Conservation (phyloP, 2,113 vertebrate genomes). For the Setophaga petechia region DNA sequence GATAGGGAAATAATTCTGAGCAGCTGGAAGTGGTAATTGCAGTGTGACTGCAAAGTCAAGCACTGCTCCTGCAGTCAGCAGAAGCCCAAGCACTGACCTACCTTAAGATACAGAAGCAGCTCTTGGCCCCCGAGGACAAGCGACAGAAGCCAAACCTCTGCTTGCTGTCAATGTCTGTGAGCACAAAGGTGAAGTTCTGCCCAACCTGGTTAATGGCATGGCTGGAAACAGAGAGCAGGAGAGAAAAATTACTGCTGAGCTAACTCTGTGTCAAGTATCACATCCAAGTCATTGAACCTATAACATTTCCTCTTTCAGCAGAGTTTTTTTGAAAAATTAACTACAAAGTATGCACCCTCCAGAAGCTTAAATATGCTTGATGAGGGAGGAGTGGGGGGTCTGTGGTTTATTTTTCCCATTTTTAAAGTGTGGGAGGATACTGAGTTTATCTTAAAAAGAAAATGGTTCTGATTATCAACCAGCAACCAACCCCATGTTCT, state of each 20-base stretch:
- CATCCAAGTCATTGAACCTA: conserved; percentile 70
- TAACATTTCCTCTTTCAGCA: conserved; percentile 65
- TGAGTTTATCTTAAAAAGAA: neutral
- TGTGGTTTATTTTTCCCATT: neutral
- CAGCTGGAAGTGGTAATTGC: conserved; percentile 74
- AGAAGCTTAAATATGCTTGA: neutral
- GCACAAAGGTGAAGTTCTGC: conserved; percentile 97
- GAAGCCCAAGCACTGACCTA: conserved; percentile 64
- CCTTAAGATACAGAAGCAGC: conserved; percentile 90
- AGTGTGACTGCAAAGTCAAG: conserved; percentile 16
- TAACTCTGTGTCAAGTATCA: conserved; percentile 50
- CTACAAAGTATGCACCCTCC: conserved; percentile 12
- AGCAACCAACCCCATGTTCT: neutral
- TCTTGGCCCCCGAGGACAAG: conserved; percentile 92
- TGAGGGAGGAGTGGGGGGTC: neutral
- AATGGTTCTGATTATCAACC: neutral
- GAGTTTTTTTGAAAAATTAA: conserved; percentile 32
- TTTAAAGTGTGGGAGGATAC: neutral
- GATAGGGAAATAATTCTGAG: conserved; percentile 61
- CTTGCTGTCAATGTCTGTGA: conserved; percentile 98
- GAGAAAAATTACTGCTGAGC: conserved; percentile 44
- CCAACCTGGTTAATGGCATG: conserved; percentile 88
- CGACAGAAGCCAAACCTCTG: conserved; percentile 98
- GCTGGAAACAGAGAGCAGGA: conserved; percentile 75
- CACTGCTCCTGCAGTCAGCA: conserved; percentile 24